phyloP scores from a whole-genome alignment of 2,888 invertebrate genomes.

The Mesorhabditis spiculigera region DNA sequence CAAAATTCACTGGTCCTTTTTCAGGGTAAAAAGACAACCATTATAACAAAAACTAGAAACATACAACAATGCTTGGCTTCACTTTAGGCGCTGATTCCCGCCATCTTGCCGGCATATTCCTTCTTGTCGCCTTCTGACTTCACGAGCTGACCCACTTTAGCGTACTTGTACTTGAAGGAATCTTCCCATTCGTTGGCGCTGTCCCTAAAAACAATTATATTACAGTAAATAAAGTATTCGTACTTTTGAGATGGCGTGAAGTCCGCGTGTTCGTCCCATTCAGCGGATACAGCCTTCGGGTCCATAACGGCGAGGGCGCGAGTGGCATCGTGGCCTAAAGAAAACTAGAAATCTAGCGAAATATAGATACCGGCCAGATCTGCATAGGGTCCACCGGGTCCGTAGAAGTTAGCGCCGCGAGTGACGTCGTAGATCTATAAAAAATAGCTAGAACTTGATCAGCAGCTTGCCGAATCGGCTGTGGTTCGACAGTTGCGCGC shows the following conservation, averaged over 20 bases:
- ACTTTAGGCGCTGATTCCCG: slow-evolving; percentile 19
- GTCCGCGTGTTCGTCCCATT: slow-evolving; percentile 47
- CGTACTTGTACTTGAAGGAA: slow-evolving; percentile 39
- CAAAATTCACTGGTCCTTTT: neutral
- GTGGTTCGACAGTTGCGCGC: too few species aligned
- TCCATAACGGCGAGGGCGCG: slow-evolving; percentile 53
- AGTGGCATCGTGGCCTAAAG: slow-evolving; percentile 49
- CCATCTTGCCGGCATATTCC: slow-evolving; percentile 28
- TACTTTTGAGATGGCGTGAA: slow-evolving; percentile 15
- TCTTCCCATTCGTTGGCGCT: slow-evolving; percentile 40
- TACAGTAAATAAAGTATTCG: neutral
- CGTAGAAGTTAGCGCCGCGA: slow-evolving; percentile 49
- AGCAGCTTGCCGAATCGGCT: too few species aligned
- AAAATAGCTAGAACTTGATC: too few species aligned
- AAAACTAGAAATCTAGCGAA: too few species aligned
- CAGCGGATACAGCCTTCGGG: slow-evolving; percentile 39
- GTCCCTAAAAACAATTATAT: slow-evolving; percentile 20
- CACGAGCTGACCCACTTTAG: slow-evolving; percentile 46
- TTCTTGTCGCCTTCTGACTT: slow-evolving; percentile 30
- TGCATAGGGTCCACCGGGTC: slow-evolving; percentile 50
- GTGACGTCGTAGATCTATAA: slow-evolving; percentile 55
- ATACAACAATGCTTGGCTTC: neutral
- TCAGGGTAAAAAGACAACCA: neutral
- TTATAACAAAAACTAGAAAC: neutral
- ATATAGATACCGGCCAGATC: slow-evolving; percentile 28